These are phyloP conservation scores for Microhierax caerulescens DNA, from an alignment of 2,797 vertebrate genomes.

Conservation along the genomic window DNA sequence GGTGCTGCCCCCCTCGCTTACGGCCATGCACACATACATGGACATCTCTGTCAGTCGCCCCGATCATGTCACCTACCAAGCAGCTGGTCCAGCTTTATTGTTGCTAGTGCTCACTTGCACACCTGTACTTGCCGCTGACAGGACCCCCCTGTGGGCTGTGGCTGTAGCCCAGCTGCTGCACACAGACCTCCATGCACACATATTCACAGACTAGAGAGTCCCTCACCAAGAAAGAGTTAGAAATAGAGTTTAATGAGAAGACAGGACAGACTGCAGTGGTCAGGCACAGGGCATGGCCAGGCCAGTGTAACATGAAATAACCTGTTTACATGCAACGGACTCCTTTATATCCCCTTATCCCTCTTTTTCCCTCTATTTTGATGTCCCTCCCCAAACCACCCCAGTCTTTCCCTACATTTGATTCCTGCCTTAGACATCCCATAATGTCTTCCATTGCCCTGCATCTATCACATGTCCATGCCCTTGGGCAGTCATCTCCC, in stretches of 20 bases:
- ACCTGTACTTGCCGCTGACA: neutral
- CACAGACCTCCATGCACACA: neutral
- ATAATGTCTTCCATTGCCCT: neutral
- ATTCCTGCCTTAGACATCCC: neutral
- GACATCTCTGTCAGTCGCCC: neutral
- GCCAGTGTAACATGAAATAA: neutral
- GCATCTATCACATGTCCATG: neutral
- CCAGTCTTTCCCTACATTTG: neutral
- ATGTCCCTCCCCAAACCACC: neutral
- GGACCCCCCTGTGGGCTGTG: neutral
- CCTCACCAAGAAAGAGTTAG: neutral
- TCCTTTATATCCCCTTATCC: neutral
- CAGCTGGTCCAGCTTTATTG: neutral
- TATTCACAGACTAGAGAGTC: neutral
- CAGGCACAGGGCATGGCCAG: neutral
- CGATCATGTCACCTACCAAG: neutral
- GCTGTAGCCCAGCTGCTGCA: neutral
- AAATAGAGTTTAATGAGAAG: neutral
- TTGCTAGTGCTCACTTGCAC: neutral
- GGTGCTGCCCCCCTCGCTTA: neutral
- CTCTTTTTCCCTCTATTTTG: neutral
- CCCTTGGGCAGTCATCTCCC: neutral
- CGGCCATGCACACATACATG: rapidly evolving
- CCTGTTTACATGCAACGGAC: neutral
- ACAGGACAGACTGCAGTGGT: neutral